Conservation (phyloP, 1,140 invertebrate species). For the Harlomillsia oculata region DNA sequence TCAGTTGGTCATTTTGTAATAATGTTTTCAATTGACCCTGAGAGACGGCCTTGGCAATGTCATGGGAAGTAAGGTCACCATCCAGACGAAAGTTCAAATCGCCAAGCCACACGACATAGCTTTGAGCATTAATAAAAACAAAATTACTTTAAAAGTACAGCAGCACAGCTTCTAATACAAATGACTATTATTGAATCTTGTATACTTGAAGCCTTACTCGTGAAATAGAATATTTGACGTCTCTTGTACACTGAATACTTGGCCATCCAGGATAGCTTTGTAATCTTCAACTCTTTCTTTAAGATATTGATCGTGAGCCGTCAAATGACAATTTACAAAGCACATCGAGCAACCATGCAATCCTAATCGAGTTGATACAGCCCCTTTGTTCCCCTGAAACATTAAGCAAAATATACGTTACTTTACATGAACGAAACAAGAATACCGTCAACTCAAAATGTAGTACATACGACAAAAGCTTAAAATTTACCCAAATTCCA, state of each 20-base stretch:
- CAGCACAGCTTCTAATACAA: too few species aligned
- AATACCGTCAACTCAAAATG: too few species aligned
- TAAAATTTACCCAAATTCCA: constrained; percentile 71
- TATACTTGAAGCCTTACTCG: constrained; percentile 55
- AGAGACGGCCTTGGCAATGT: constrained; percentile 55
- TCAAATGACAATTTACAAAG: constrained; percentile 77
- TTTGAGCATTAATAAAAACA: constrained; percentile 42
- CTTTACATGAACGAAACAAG: too few species aligned
- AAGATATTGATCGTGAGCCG: constrained; percentile 72
- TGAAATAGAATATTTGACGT: constrained; percentile 78
- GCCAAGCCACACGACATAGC: constrained; percentile 90
- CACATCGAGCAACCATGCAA: constrained; percentile 79
- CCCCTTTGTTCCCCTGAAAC: constrained; percentile 84
- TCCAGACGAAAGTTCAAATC: constrained; percentile 84
- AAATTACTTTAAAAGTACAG: too few species aligned
- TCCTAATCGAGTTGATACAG: constrained; percentile 72
- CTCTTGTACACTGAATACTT: constrained; percentile 50
- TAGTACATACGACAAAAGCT: too few species aligned
- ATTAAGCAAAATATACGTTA: too few species aligned
- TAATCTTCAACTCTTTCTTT: constrained; percentile 74
- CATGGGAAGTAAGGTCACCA: constrained; percentile 51
- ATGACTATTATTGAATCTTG: too few species aligned
- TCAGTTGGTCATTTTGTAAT: constrained; percentile 62
- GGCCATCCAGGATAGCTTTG: constrained; percentile 56
- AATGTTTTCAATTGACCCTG: constrained; percentile 55